Evolutionary conservation across 2,113 vertebrate genomes (phyloP).

Genomic region (Hydrolagus affinis): DNA sequence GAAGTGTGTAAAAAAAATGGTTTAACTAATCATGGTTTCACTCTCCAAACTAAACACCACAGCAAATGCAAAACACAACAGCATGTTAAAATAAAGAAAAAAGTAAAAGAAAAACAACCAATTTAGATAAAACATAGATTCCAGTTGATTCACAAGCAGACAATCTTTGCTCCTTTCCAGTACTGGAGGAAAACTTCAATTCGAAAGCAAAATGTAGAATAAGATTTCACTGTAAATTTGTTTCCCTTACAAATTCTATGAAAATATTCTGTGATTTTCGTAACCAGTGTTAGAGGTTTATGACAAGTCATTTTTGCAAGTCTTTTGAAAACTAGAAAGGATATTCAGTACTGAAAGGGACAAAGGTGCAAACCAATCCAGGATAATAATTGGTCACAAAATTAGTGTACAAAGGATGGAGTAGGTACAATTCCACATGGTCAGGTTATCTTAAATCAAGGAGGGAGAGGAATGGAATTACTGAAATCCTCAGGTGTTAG

Average conservation of each 20-base stretch:
- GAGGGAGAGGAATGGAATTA: neutral
- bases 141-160: neutral
- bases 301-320: neutral
- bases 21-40: neutral
- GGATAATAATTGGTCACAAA: neutral
- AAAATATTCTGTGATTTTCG: neutral
- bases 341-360: conserved; percentile 3
- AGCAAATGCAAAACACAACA: conserved; percentile 12
- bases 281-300: neutral
- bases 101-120: neutral
- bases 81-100: neutral
- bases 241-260: neutral
- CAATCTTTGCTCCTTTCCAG: neutral
- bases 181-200: neutral
- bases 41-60: neutral
- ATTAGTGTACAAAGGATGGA: neutral
- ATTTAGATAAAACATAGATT: neutral
- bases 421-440: neutral
- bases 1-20: conserved; percentile 2
- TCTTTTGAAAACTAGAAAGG: neutral
- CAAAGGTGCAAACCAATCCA: neutral
- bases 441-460: neutral
- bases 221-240: neutral
- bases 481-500: neutral
- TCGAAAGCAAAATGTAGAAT: neutral